Evolutionary conservation across 2,113 vertebrate genomes (phyloP).

Genomic region (Acrocephalus kingi): DNA sequence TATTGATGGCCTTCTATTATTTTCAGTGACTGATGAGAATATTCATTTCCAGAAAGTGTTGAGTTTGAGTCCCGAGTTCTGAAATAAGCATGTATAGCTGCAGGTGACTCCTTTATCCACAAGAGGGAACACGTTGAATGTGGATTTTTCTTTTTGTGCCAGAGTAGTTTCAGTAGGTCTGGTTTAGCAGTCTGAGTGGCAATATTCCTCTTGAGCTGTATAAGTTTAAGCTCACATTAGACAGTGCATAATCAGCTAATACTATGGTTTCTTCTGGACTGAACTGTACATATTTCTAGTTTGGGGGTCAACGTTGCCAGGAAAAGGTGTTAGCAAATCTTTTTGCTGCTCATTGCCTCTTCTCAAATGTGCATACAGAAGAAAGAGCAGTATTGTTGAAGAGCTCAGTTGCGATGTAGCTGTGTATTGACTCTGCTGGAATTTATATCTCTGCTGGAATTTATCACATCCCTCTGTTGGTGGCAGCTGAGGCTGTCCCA

Average conservation of each 20-base stretch:
- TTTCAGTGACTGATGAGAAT: neutral
- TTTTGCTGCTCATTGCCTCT: neutral
- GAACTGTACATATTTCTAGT: neutral
- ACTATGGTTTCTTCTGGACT: neutral
- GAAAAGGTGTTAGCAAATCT: neutral
- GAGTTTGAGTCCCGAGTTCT: neutral
- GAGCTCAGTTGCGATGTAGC: neutral
- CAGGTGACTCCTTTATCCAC: slow-evolving; percentile 41
- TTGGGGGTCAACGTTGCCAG: neutral
- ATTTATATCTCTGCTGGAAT: neutral
- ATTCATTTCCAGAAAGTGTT: neutral
- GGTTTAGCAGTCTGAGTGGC: neutral
- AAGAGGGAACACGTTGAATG: slow-evolving; percentile 29
- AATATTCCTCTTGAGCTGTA: neutral
- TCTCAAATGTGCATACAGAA: neutral
- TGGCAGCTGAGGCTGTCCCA: neutral
- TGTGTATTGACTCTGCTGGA: neutral
- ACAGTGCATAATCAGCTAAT: neutral
- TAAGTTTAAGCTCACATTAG: neutral
- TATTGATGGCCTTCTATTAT: neutral
- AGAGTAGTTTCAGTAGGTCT: neutral
- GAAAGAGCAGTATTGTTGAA: neutral
- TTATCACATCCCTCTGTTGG: neutral
- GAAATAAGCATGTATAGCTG: neutral
- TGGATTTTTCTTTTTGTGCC: neutral